These are phyloP conservation scores for Anodontia alba DNA, from an alignment of 2,888 invertebrate genomes.

Conservation along the genomic window DNA sequence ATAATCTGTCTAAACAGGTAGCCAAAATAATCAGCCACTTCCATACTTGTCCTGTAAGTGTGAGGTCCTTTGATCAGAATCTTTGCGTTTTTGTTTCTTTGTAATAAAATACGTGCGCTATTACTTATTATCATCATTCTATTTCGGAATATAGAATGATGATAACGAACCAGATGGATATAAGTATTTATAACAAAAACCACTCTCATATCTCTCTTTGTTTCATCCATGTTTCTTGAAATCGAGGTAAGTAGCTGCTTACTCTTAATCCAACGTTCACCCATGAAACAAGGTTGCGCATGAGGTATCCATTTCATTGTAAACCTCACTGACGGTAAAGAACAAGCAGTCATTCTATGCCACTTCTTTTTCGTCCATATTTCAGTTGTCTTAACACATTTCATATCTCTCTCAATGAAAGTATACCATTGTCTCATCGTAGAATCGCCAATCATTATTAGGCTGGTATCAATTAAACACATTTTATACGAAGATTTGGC, in stretches of 20 bases:
- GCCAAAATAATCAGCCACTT: slow-evolving; percentile 19
- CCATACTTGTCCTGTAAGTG: neutral
- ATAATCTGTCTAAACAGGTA: slow-evolving; percentile 9
- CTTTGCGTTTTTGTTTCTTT: neutral
- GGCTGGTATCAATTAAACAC: neutral
- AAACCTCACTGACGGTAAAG: neutral
- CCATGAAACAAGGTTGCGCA: neutral
- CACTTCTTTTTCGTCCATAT: neutral
- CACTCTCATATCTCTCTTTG: neutral
- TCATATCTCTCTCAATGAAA: neutral
- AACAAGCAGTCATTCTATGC: neutral
- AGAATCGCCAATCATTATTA: neutral
- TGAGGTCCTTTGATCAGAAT: slow-evolving; percentile 18
- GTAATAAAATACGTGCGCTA: neutral
- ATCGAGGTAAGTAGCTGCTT: neutral
- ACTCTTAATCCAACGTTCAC: neutral
- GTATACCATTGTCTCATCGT: neutral
- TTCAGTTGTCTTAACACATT: neutral
- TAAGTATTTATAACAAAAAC: neutral
- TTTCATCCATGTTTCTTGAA: neutral
- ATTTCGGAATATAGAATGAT: neutral
- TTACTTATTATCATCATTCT: neutral
- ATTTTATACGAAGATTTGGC: neutral
- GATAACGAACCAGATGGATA: neutral
- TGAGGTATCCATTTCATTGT: neutral